phyloP scores from a whole-genome alignment of 1,140 invertebrate species.

The Elymnias hypermnestra region DNA sequence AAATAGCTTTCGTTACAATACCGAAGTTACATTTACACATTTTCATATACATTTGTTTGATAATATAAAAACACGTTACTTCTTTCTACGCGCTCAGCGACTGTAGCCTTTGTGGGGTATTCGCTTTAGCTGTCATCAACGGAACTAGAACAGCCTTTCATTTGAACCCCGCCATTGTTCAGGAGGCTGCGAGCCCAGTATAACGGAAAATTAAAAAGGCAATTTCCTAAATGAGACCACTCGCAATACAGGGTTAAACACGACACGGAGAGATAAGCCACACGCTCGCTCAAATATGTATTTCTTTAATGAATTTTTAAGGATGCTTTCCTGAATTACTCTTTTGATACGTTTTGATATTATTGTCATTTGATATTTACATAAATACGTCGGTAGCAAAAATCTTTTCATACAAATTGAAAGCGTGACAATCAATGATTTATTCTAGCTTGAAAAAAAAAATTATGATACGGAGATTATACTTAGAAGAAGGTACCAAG shows the following conservation, averaged over 20 bases:
- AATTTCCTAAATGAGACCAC: conserved; percentile 55
- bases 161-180: conserved; percentile 32
- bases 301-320: conserved; percentile 8
- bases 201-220: conserved; percentile 63
- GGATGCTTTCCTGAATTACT: neutral
- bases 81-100: conserved; percentile 7
- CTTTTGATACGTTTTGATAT: too few species aligned
- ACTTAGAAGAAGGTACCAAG: too few species aligned
- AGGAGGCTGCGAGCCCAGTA: conserved; percentile 30
- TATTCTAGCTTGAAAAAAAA: too few species aligned
- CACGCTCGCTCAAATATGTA: conserved; percentile 6
- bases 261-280: conserved; percentile 26
- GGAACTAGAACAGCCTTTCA: conserved; percentile 31
- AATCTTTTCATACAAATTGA: too few species aligned
- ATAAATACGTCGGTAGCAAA: too few species aligned
- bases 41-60: neutral
- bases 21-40: neutral
- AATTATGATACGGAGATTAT: too few species aligned
- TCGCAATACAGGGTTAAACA: conserved; percentile 37
- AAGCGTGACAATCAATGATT: too few species aligned
- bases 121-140: conserved; percentile 26
- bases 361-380: too few species aligned
- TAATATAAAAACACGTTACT: conserved; percentile 10
- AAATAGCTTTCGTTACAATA: conserved; percentile 1
- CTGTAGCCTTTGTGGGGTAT: conserved; percentile 14